Percentiles rank a stretch among this genome's conserved stretches.
Evolutionary conservation across 2,797 vertebrate species (phyloP).

Genomic region (Sebastes steindachneri): DNA sequence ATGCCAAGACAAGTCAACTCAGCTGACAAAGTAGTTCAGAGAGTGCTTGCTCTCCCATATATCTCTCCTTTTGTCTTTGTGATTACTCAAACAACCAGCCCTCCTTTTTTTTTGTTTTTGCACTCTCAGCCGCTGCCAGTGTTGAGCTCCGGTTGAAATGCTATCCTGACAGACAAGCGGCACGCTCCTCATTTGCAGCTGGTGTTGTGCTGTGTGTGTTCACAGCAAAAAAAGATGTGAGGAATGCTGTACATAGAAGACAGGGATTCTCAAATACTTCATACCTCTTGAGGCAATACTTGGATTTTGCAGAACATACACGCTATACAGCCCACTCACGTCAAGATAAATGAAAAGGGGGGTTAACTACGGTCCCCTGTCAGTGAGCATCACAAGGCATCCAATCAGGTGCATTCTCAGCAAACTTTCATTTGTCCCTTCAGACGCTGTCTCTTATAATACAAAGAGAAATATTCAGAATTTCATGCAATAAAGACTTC

Average conservation of each 20-base stretch:
- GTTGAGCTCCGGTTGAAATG: constrained; percentile 15
- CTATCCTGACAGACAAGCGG: constrained; percentile 4
- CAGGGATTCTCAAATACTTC: not conserved
- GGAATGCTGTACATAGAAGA: not conserved
- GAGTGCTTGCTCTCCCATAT: constrained; percentile 32
- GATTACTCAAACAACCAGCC: constrained; percentile 36
- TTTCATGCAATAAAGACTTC: not conserved
- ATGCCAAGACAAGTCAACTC: constrained; percentile 63
- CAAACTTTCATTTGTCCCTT: not conserved
- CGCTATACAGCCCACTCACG: not conserved
- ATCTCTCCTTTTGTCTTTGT: constrained; percentile 42
- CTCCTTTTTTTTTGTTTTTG: not conserved
- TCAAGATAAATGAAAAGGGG: not conserved
- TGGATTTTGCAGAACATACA: not conserved
- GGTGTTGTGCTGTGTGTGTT: constrained; percentile 9
- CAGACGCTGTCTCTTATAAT: not conserved
- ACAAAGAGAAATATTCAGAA: not conserved
- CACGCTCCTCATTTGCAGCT: constrained; percentile 24
- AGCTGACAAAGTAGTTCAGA: constrained; percentile 50
- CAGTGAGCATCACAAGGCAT: not conserved
- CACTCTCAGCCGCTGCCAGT: constrained; percentile 27
- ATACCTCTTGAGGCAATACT: not conserved
- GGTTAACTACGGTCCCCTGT: not conserved
- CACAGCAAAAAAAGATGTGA: not conserved
- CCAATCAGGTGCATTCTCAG: not conserved